These are phyloP conservation scores for Polyergus mexicanus DNA, from an alignment of 1,140 invertebrate genomes.

Conservation along the genomic window DNA sequence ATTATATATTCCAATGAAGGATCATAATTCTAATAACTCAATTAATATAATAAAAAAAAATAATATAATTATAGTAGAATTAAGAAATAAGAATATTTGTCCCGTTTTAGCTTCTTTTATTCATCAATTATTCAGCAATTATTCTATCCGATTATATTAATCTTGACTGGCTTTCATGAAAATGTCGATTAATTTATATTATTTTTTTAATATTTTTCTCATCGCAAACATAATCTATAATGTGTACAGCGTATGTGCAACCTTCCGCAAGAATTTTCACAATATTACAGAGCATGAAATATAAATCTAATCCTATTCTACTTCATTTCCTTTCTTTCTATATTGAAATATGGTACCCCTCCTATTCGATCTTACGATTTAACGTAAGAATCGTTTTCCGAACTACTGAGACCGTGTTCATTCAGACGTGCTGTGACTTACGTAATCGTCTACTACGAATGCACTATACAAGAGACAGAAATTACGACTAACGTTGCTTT, in stretches of 20 bases:
- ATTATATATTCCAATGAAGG: too few species aligned
- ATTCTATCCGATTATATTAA: neutral
- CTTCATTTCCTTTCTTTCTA: neutral
- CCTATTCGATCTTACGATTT: slow-evolving; percentile 12
- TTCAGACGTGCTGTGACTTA: slow-evolving; percentile 67
- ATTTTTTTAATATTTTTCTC: neutral
- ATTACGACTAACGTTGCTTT: slow-evolving; percentile 74
- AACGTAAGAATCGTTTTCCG: slow-evolving; percentile 65
- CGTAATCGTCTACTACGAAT: slow-evolving; percentile 69
- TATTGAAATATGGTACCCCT: neutral
- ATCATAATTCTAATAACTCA: too few species aligned
- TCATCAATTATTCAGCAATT: neutral
- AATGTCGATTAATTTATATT: neutral
- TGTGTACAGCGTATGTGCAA: neutral
- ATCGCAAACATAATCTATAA: neutral
- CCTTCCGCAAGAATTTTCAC: neutral
- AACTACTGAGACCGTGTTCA: slow-evolving; percentile 53
- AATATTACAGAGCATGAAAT: neutral
- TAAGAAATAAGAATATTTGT: neutral
- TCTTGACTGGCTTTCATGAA: neutral
- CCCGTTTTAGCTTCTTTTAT: neutral
- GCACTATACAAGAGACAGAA: slow-evolving; percentile 71
- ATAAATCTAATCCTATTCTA: neutral
- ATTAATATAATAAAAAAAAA: neutral
- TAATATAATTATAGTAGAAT: neutral